Conservation (phyloP, 2,113 vertebrate genomes). For the Xiphorhynchus elegans region DNA sequence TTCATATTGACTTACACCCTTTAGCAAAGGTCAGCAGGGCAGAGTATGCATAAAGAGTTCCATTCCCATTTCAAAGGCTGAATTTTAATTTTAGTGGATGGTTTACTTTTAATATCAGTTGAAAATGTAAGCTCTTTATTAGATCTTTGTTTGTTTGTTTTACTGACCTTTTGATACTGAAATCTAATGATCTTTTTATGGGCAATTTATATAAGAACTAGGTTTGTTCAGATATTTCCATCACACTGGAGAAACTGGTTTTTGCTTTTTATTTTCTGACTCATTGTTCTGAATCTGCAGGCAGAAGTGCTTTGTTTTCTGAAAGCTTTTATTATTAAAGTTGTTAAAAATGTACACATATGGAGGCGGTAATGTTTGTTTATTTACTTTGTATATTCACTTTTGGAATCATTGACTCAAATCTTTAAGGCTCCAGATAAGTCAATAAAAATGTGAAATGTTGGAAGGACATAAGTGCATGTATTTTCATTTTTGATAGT, state of each 20-base stretch:
- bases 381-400: neutral
- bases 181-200: neutral
- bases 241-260: neutral
- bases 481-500: neutral
- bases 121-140: constrained; percentile 29
- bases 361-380: neutral
- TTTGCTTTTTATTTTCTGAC: neutral
- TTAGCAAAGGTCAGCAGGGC: constrained; percentile 42
- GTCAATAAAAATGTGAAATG: neutral
- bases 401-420: neutral
- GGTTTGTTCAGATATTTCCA: neutral
- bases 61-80: constrained; percentile 33
- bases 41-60: constrained; percentile 5
- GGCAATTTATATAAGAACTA: neutral
- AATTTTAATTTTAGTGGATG: constrained; percentile 44
- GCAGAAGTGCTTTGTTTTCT: neutral
- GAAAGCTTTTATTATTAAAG: neutral
- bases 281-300: neutral
- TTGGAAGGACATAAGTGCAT: neutral
- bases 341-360: neutral
- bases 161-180: constrained; percentile 3
- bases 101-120: constrained; percentile 36
- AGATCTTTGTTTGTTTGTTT: constrained; percentile 10
- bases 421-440: neutral
- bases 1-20: constrained; percentile 27